Evolutionary conservation across 2,888 invertebrate species (phyloP).

Genomic region (Metacarcinus magister): DNA sequence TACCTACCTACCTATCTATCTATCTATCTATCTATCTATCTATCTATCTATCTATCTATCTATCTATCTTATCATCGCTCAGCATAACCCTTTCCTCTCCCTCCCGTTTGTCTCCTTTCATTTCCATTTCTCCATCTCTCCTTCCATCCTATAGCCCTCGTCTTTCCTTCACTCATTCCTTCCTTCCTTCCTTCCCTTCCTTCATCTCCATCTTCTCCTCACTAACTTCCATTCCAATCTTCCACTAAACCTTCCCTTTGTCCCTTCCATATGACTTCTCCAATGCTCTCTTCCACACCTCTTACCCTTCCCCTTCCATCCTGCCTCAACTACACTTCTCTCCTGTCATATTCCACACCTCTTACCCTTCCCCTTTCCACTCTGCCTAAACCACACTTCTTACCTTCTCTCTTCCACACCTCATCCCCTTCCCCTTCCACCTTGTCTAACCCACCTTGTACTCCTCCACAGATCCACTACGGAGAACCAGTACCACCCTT

Average conservation of each 20-base stretch:
- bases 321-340: neutral
- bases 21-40: conserved; percentile 51
- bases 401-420: neutral
- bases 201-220: neutral
- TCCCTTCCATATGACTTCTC: too few species aligned
- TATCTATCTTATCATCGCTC: conserved; percentile 27
- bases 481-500: conserved; percentile 59
- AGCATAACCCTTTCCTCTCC: neutral
- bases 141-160: too few species aligned
- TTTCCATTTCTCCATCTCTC: neutral
- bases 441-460: neutral
- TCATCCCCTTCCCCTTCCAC: neutral
- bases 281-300: too few species aligned
- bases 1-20: conserved; percentile 46
- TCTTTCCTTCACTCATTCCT: neutral
- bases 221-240: neutral
- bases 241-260: neutral
- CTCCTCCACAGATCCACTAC: conserved; percentile 66
- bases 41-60: conserved; percentile 32
- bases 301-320: neutral
- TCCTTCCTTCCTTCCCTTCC: neutral
- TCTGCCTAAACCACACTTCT: neutral
- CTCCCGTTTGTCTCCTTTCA: neutral
- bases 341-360: neutral
- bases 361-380: neutral